Base-by-base conservation (phyloP, 2,113 vertebrate genomes). In the Anolis sagrei region DNA sequence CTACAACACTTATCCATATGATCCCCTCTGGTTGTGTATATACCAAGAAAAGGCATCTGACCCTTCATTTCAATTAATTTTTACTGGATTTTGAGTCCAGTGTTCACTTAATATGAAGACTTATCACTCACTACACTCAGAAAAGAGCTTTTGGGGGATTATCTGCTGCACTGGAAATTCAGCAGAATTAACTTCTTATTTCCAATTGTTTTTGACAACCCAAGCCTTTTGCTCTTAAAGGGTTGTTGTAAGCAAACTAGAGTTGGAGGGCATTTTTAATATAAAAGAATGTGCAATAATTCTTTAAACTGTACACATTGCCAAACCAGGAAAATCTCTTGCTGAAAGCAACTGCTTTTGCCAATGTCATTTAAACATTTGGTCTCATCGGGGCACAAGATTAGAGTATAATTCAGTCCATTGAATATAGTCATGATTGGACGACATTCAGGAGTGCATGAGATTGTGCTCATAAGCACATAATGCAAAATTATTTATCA, bases 381-480 rank as follows among this genome's bases (percentile, higher is more conserved):
- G 23, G 73, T 87, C 85, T 81, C 16, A 87, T 25, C 75, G 48
- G 34, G 82, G 44, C 58, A 27, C 61, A 73, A n/a, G 34, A 1
- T 84, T 61, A 83, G 10, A 89, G 79, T 85, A 76, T 79, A 86
- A 84, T 82, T 90, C 8, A 54, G 21, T 89, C 66, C 44, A 16
- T 25, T 84, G 19, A 32, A 75, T 83, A 69, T 82, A 27, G 27
- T 87, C 21, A 7, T 72, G 21, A 85, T 48, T 49, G 7, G 73
- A 80, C n/a, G 49, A 9, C 69, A 29, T 54, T 44, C 51, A 92
- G 87, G 29, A 92, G 48, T 62, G 66, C n/a, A 51, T 27, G 76
- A 79, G n/a, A 69, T 64, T 84, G 68, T 86, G 83, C 13, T 88
- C 62, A 29, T 78, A 76, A 72, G 75, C 21, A 7, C 8, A 19